Evolutionary conservation across 2,888 invertebrate species (phyloP), one percentile per base, ranked within the genome.

Genomic region (Chromoteleia sp.): DNA sequence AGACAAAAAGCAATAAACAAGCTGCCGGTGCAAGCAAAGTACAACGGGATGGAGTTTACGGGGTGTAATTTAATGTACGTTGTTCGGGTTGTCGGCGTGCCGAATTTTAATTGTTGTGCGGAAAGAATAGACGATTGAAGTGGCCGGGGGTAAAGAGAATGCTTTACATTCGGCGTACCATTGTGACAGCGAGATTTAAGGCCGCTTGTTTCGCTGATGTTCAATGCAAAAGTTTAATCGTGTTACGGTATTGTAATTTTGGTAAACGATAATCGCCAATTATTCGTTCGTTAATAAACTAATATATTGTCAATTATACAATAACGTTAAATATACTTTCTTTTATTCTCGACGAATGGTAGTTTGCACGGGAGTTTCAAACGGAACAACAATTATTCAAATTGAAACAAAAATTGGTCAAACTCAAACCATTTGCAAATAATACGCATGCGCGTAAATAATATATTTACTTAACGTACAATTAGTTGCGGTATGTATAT

Each of bases 61-160:
- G 10, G 6, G 25, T 68, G 43, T 43, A 68, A 68, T 68, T 68
- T 68, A 54, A 68, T 67, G 29, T 54, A 43, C 15, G 41, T 29
- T 54, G 43, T 30, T 54, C 54, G 29, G 36, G 63, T n/a, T 48
- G 50, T 63, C n/a, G n/a, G 8, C n/a, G n/a, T 58, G 39, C 12
- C 14, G 8, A 58, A 63, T 63, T 63, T 58, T 58, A 39, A 39
- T 39, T 39, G 19, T 21, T 21, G 39, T 39, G 21, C 15, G 41
- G 41, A 4, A 41, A 14, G 41, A 45, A 45, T 41, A 5, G 41
- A 4, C 41, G 4, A 14, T 41, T 41, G 41, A 45, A 45, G 17
- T 45, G 41, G 41, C 5, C 5, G 4, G 5, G 10, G 41, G n/a
- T n/a, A n/a, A 15, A 14, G 14, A 41, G 14, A 36, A 3, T n/a